Conservation (phyloP, 2,797 vertebrate genomes). For the Sternotherus odoratus region DNA sequence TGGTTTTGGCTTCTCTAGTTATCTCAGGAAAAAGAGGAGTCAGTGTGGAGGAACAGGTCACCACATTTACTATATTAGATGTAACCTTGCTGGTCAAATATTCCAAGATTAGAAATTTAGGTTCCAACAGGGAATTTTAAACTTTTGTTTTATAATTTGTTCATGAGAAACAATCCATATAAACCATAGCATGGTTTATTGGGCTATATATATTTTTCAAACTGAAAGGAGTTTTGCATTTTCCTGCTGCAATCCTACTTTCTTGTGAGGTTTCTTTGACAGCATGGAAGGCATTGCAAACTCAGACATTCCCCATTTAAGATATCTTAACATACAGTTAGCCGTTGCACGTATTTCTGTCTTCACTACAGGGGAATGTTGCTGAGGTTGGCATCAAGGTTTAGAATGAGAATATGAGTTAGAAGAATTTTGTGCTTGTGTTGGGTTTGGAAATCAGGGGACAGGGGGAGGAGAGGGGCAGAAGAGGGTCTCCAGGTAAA, state of each 20-base stretch:
- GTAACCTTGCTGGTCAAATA: not conserved
- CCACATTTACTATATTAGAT: not conserved
- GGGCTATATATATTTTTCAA: not conserved
- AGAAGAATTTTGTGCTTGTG: not conserved
- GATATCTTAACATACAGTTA: not conserved
- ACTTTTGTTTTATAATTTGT: not conserved
- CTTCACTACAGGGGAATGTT: not conserved
- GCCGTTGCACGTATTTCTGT: fast-evolving
- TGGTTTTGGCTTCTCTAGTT: not conserved
- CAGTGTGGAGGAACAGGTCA: fast-evolving
- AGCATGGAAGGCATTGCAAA: not conserved
- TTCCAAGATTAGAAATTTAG: not conserved
- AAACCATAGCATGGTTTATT: not conserved
- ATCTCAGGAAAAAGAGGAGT: not conserved
- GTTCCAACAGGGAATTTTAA: not conserved
- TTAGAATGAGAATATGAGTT: not conserved
- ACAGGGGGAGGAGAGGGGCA: too few species aligned
- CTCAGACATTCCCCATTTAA: not conserved
- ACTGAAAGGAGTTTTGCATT: fast-evolving
- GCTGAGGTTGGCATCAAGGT: not conserved
- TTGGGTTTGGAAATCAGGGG: not conserved
- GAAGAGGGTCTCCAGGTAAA: not conserved
- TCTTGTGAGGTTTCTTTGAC: fast-evolving
- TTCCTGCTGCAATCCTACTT: not conserved
- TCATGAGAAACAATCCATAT: not conserved